Conservation (phyloP, 2,797 vertebrate species). For the Spinibarbus caldwelli region DNA sequence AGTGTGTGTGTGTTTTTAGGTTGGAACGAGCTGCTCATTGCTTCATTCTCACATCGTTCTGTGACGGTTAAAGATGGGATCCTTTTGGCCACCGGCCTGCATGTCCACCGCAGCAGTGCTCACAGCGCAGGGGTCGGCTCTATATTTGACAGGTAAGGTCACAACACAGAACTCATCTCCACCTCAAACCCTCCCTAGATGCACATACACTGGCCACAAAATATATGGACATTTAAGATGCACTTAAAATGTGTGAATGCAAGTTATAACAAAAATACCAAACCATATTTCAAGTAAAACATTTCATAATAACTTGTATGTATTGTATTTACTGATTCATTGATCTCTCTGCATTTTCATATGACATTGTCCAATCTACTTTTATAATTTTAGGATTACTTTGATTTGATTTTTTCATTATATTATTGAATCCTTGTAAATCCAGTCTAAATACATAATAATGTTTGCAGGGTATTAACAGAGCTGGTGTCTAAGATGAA, state of each 20-base stretch:
- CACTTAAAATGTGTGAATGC: neutral
- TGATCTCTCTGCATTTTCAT: neutral
- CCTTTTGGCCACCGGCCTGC: slow-evolving; percentile 91
- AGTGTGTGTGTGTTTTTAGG: slow-evolving; percentile 69
- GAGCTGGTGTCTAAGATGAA: slow-evolving; percentile 99
- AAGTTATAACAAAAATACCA: neutral
- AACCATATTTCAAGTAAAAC: neutral
- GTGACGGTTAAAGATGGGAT: slow-evolving; percentile 97
- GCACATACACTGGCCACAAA: neutral
- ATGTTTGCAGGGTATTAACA: slow-evolving; percentile 86
- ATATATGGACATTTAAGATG: neutral
- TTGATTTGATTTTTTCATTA: neutral
- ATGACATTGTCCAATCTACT: neutral
- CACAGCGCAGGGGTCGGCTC: slow-evolving; percentile 96
- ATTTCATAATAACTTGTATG: neutral
- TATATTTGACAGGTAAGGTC: slow-evolving; percentile 91
- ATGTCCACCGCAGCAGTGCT: slow-evolving; percentile 94
- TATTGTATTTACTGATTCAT: neutral
- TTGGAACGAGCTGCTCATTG: slow-evolving; percentile 96
- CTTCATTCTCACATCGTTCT: slow-evolving; percentile 97
- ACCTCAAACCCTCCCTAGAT: neutral
- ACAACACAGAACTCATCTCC: too few species aligned
- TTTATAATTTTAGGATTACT: neutral
- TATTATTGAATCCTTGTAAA: neutral
- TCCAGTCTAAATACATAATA: neutral